Conservation (phyloP, 2,888 invertebrate species). For the Lycia hirtaria region DNA sequence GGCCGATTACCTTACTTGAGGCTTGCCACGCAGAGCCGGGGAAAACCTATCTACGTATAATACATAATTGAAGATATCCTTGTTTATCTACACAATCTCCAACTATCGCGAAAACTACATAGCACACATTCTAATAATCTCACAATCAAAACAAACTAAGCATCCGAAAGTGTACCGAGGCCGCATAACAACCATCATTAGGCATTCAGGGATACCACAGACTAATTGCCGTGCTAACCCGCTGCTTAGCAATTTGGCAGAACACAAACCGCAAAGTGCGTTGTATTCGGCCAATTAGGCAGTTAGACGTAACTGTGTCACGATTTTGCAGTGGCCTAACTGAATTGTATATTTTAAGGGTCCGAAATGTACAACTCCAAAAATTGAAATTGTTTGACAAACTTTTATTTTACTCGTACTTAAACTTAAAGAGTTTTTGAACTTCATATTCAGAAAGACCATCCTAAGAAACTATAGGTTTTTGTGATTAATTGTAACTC, state of each 20-base stretch:
- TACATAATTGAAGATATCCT: background rate
- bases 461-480: too few relatives aligned
- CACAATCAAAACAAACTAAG: conserved; percentile 28
- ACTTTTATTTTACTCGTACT: too few relatives aligned
- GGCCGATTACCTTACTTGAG: too few relatives aligned
- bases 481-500: too few relatives aligned
- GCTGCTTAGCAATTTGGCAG: conserved; percentile 47
- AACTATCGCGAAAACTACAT: background rate
- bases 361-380: too few relatives aligned
- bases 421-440: too few relatives aligned
- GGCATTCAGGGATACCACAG: conserved; percentile 37
- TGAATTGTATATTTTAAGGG: background rate
- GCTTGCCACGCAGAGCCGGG: too few relatives aligned
- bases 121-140: conserved; percentile 17
- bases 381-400: too few relatives aligned
- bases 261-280: conserved; percentile 34
- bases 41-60: too few relatives aligned
- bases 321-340: conserved; percentile 10
- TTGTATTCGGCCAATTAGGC: conserved; percentile 17
- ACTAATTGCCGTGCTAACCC: conserved; percentile 42
- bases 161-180: conserved; percentile 38
- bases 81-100: background rate
- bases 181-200: conserved; percentile 44
- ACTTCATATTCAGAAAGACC: too few relatives aligned
- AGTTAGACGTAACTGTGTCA: conserved; percentile 24